Evolutionary conservation across 2,113 vertebrate species (phyloP), one percentile per base, ranked within the genome.

Genomic region (Macquaria ambigua): DNA sequence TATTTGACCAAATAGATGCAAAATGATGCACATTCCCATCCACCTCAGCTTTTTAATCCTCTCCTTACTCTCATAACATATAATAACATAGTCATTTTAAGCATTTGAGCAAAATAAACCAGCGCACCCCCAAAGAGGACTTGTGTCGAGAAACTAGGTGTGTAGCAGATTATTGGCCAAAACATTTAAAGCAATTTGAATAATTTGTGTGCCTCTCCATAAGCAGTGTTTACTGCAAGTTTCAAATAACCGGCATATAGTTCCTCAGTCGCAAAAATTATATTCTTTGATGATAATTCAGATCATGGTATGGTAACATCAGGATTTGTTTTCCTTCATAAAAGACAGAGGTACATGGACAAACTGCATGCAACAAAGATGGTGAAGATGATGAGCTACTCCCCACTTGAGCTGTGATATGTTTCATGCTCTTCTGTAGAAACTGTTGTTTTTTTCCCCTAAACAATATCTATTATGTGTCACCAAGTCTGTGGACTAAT

Each of bases 401-500:
- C 2, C 0, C 41, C 12, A 59, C 1, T 20, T 41, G 14, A 55
- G 56, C 39, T n/a, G 25, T 59, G 23, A 71, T 56, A 16, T 46
- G 10, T 83, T 69, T 74, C 7, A 63, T 63, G 15, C 16, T 71
- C 18, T 18, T 76, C 3, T 62, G 31, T 62, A 23, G 3, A 74
- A 74, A 66, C 21, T 41, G 15, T 6, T 41, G 4, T 28, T 39
- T 46, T 74, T 62, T 23, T 5, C 59, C 16, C 14, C 16, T 14
- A 23, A 70, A 56, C 12, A 62, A 66, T 14, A 64, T 63, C 58
- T 23, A 72, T 67, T 39, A 46, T 41, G 55, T 71, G 43, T 78
- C 59, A 78, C 50, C 14, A 73, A 58, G 67, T 48, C 28, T 11
- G 3, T 21, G 6, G 23, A 75, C 58, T 56, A 62, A 74, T 75